Conservation (phyloP, 2,888 invertebrate genomes). For the Sarcophaga rosellei region DNA sequence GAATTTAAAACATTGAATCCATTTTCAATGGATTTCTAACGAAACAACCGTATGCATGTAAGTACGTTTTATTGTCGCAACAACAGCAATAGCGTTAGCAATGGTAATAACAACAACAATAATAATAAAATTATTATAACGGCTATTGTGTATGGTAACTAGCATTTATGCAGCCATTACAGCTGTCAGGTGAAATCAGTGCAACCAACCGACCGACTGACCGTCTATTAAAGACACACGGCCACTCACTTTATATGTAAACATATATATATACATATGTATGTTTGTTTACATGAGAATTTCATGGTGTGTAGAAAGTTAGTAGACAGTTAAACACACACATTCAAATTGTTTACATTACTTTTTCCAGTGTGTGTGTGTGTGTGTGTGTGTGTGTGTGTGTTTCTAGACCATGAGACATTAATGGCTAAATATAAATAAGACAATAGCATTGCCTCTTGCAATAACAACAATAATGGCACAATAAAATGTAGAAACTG, state of each 20-base stretch:
- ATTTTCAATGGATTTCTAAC: neutral
- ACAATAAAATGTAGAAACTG: neutral
- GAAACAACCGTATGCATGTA: neutral
- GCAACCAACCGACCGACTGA: constrained; percentile 39
- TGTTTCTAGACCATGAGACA: neutral
- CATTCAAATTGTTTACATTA: neutral
- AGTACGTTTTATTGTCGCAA: neutral
- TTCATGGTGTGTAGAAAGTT: neutral
- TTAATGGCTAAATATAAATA: constrained; percentile 19
- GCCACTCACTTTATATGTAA: constrained; percentile 6
- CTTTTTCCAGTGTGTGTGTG: neutral
- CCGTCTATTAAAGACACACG: constrained; percentile 14
- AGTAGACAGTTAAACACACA: neutral
- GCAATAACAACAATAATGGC: constrained; percentile 2
- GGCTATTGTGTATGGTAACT: constrained; percentile 72
- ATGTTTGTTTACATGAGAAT: constrained; percentile 3
- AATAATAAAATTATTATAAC: constrained; percentile 69
- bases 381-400: too few species aligned
- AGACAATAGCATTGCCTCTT: constrained; percentile 21
- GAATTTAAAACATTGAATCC: constrained; percentile 17
- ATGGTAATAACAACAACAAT: constrained; percentile 24
- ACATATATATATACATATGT: constrained; percentile 9
- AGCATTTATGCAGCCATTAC: constrained; percentile 75
- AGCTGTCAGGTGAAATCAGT: constrained; percentile 74
- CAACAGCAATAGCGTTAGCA: constrained; percentile 21